These are phyloP conservation scores for Paedocypris sp. DNA, from an alignment of 2,113 vertebrate genomes.

Conservation along the genomic window DNA sequence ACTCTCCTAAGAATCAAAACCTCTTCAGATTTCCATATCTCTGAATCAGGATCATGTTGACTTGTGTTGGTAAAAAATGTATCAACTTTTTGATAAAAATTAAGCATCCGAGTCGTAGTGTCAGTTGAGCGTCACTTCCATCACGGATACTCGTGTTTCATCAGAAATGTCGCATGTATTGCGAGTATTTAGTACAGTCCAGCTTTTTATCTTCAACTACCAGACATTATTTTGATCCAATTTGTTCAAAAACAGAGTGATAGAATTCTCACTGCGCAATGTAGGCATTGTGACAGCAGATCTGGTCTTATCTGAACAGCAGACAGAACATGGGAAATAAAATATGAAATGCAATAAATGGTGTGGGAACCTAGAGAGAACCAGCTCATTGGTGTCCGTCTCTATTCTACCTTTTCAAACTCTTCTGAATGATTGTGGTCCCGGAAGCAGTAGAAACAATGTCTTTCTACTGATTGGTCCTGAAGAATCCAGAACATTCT, in stretches of 20 bases:
- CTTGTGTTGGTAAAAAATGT: too few species aligned
- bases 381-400: too few species aligned
- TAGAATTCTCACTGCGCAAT: constrained; percentile 6
- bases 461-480: too few species aligned
- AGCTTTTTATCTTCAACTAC: not conserved
- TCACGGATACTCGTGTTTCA: constrained; percentile 5
- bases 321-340: not conserved
- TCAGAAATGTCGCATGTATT: not conserved
- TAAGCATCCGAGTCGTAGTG: not conserved
- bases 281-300: not conserved
- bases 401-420: too few species aligned
- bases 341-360: not conserved
- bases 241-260: not conserved
- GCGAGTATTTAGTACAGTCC: not conserved
- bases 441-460: too few species aligned
- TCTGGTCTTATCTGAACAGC: constrained; percentile 18
- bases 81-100: too few species aligned
- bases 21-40: too few species aligned
- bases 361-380: too few species aligned
- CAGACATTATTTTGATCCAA: constrained; percentile 2
- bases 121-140: not conserved
- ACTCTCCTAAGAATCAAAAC: too few species aligned
- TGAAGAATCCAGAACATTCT: too few species aligned
- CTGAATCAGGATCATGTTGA: too few species aligned
- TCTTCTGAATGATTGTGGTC: too few species aligned